Conservation (phyloP, 2,888 invertebrate genomes). For the Catocala fraxini region DNA sequence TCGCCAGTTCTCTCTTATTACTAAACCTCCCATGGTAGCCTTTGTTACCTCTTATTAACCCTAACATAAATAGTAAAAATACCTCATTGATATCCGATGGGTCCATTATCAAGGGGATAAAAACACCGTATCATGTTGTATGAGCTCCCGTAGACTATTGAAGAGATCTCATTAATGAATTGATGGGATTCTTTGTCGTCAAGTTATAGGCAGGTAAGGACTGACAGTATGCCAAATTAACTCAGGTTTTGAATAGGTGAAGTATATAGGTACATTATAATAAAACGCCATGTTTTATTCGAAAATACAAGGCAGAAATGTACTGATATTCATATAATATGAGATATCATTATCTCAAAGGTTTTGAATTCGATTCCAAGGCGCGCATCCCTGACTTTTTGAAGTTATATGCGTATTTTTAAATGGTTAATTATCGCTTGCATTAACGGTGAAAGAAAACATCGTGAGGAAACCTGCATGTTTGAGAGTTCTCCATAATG, state of each 20-base stretch:
- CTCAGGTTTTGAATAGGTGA: not conserved
- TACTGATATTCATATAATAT: too few relatives aligned
- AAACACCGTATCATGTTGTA: constrained; percentile 46
- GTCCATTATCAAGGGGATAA: constrained; percentile 41
- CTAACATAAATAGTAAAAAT: constrained; percentile 32
- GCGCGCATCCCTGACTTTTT: too few relatives aligned
- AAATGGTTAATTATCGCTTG: too few relatives aligned
- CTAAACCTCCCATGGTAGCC: not conserved
- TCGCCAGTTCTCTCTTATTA: not conserved
- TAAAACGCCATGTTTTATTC: too few relatives aligned
- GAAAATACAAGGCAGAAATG: too few relatives aligned
- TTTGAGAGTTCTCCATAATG: too few relatives aligned
- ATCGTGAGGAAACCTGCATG: too few relatives aligned
- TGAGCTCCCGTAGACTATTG: constrained; percentile 48
- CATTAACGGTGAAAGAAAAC: too few relatives aligned
- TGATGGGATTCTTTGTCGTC: constrained; percentile 18
- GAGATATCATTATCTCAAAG: too few relatives aligned
- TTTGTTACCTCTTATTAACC: constrained; percentile 14
- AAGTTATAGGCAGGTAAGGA: constrained; percentile 9
- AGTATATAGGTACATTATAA: too few relatives aligned
- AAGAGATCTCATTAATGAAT: constrained; percentile 32
- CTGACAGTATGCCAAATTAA: not conserved
- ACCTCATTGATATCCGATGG: constrained; percentile 19
- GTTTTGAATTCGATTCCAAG: too few relatives aligned
- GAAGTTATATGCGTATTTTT: too few relatives aligned